Evolutionary conservation across 2,888 invertebrate genomes (phyloP), one percentile per base, ranked within the genome.

Genomic region (Furcula furcula): DNA sequence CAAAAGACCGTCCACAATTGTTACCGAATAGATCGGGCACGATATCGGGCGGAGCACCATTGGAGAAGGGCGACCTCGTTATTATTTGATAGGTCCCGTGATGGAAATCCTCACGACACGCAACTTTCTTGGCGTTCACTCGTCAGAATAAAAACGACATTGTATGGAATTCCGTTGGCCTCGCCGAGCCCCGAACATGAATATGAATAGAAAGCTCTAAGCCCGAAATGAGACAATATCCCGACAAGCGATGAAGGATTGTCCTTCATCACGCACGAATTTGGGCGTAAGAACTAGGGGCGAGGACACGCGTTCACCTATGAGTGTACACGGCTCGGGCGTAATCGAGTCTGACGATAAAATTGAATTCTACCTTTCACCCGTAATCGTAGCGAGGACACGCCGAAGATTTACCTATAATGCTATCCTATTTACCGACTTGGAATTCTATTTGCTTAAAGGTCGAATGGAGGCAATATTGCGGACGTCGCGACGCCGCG

Each of bases 391-490:
- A 60, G 70, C 53, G 64, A 66, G 65, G 68, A 68, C 66, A 71
- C 56, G 64, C 57, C 58, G 58, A 65, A 75, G 81, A 78, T 84
- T 83, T 77, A 82, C 78, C 76, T 82, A 82, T 67, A 79, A 76
- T 64, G 72, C 73, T 74, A 73, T 81, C 72, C 73, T 86, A 81
- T 88, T 86, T 86, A 78, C 81, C 69, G 80, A 72, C 76, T 83
- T 60, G 76, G 75, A 80, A 85, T 84, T 83, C 72, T 88, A 85
- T 87, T 88, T 86, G 86, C 82, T 83, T 87, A 85, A 80, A 84
- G 85, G 84, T 82, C 81, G 83, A 82, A 77, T 68, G 73, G 77
- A 87, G 79, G 86, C 87, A 88, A 88, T 88, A 88, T 81, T 79
- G 83, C 77, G 84, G 83, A 76, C 83, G 84, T 76, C 76, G 82